Conservation (phyloP, 1,140 invertebrate genomes). For the Gerris buenoi region DNA sequence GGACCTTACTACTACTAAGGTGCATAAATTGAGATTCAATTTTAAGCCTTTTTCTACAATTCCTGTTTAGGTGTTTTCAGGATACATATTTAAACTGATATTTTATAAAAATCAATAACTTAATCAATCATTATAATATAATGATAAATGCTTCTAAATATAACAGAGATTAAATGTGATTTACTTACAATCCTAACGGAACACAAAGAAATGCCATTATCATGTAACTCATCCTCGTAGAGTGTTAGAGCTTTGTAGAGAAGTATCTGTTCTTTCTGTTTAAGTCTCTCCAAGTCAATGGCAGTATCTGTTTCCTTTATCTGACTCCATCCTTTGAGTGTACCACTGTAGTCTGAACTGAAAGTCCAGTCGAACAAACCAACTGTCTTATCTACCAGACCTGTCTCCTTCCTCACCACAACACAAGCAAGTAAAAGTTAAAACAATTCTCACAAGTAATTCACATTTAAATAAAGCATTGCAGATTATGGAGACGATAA, state of each 20-base stretch:
- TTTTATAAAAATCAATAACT: too few relatives aligned
- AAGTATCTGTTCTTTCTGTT: constrained; percentile 75
- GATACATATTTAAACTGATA: too few relatives aligned
- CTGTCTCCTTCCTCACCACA: constrained; percentile 36
- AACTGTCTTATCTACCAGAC: constrained; percentile 55
- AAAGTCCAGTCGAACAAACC: constrained; percentile 97
- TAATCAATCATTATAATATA: too few relatives aligned
- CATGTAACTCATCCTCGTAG: constrained; percentile 97
- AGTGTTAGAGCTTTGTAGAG: constrained; percentile 88
- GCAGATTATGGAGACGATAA: too few relatives aligned
- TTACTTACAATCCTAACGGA: constrained; percentile 84
- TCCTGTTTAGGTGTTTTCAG: too few relatives aligned
- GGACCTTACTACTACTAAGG: too few relatives aligned
- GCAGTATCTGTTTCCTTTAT: constrained; percentile 31
- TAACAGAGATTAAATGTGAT: too few relatives aligned
- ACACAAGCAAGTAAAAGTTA: too few relatives aligned
- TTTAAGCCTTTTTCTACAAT: too few relatives aligned
- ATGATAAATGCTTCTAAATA: too few relatives aligned
- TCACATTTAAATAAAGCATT: too few relatives aligned
- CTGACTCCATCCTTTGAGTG: constrained; percentile 44
- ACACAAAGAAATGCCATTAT: constrained; percentile 83
- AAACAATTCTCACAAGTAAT: too few relatives aligned
- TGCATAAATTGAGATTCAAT: neutral
- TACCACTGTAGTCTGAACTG: constrained; percentile 83
- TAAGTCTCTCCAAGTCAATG: constrained; percentile 83